Conservation (phyloP, 2,113 vertebrate species). For the Mirounga angustirostris region DNA sequence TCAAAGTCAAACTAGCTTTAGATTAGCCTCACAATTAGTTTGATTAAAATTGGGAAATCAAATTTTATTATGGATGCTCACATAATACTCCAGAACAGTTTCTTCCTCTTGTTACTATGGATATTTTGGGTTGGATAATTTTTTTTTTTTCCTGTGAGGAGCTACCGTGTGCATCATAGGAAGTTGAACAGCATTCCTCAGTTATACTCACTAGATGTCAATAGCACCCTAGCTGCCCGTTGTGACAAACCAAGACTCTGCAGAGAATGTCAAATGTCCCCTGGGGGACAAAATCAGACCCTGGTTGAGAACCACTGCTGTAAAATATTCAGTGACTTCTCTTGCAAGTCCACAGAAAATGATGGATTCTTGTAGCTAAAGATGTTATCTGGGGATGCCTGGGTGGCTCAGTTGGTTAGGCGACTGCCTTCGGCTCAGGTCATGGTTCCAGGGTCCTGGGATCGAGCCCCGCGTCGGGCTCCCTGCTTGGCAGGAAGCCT, state of each 20-base stretch:
- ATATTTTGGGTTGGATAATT: not conserved
- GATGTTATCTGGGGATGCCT: not conserved
- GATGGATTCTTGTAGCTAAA: not conserved
- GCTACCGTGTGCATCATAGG: not conserved
- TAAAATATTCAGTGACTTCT: not conserved
- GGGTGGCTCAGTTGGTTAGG: too few relatives aligned
- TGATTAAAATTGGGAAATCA: conserved; percentile 27
- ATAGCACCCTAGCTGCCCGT: rapidly evolving
- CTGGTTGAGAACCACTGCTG: not conserved
- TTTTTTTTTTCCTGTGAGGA: not conserved
- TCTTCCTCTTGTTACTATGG: not conserved
- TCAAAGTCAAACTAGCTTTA: conserved; percentile 31
- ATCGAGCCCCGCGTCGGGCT: too few relatives aligned
- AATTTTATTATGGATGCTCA: not conserved
- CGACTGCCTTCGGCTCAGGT: too few relatives aligned
- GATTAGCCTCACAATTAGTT: not conserved
- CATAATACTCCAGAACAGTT: not conserved
- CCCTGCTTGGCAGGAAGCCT: too few relatives aligned
- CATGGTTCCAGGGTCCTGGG: too few relatives aligned
- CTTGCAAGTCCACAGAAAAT: not conserved
- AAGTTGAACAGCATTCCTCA: not conserved
- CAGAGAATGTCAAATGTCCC: not conserved
- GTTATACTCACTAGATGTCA: not conserved
- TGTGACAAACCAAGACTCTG: not conserved
- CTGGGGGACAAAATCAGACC: not conserved